Percentiles rank a stretch among this genome's conserved stretches.
Evolutionary conservation across 2,797 vertebrate species (phyloP).

Genomic region (Spea hammondii): DNA sequence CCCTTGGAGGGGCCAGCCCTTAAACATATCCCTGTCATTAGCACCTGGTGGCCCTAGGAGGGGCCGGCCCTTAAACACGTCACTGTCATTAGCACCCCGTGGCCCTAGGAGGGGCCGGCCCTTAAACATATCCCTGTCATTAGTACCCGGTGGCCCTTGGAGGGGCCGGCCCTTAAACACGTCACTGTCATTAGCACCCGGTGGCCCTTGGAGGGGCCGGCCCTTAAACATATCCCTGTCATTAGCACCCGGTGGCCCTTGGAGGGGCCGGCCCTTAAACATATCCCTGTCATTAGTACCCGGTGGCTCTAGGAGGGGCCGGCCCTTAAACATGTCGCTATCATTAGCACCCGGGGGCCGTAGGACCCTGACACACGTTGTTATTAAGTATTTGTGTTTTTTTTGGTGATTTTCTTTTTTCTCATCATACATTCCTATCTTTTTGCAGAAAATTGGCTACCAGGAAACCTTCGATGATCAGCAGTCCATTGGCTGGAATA

Average conservation of each 20-base stretch:
- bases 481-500: constrained; percentile 32
- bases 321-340: too few relatives aligned
- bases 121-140: background rate
- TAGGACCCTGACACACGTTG: background rate
- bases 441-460: constrained; percentile 32
- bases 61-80: background rate
- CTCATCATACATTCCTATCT: background rate
- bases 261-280: background rate
- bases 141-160: background rate
- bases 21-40: too few relatives aligned
- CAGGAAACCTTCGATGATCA: background rate
- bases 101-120: background rate
- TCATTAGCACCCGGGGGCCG: too few relatives aligned
- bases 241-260: background rate
- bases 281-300: too few relatives aligned
- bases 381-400: background rate
- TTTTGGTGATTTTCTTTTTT: background rate
- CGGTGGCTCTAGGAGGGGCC: background rate
- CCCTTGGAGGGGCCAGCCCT: too few relatives aligned
- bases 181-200: background rate
- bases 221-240: background rate
- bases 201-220: background rate
- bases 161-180: background rate
- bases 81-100: background rate
- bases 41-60: too few relatives aligned